Evolutionary conservation across 2,888 invertebrate species (phyloP).

Genomic region (Fabriciana adippe): DNA sequence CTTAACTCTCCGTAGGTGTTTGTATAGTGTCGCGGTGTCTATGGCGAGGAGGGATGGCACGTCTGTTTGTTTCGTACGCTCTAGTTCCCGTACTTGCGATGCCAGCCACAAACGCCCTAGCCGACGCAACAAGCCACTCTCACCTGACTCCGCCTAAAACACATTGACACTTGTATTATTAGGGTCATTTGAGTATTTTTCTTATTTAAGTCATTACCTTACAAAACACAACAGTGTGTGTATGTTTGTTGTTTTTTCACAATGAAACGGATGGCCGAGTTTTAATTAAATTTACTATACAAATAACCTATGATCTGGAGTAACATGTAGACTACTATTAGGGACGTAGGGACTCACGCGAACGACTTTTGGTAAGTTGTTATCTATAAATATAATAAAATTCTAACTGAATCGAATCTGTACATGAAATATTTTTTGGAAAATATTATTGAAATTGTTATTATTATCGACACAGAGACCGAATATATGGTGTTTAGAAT

Average conservation of each 20-base stretch:
- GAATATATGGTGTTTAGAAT: no score
- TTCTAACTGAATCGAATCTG: no score
- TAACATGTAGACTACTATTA: neutral
- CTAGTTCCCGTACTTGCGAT: conserved; percentile 93
- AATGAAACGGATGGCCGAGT: no score
- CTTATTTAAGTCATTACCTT: neutral
- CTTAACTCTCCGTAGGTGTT: conserved; percentile 89
- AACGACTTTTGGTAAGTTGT: no score
- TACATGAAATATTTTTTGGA: no score
- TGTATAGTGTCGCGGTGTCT: conserved; percentile 90
- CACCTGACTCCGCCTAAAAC: conserved; percentile 52
- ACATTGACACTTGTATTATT: neutral
- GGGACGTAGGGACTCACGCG: no score
- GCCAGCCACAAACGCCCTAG: conserved; percentile 95
- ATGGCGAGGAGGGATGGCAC: conserved; percentile 93
- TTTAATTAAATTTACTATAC: no score
- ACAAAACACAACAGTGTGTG: neutral
- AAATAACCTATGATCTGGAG: neutral
- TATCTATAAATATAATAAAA: no score
- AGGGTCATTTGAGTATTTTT: neutral
- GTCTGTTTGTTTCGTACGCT: conserved; percentile 85
- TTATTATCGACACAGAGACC: no score
- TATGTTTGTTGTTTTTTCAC: neutral
- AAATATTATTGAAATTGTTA: no score
- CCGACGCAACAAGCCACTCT: conserved; percentile 87